Conservation (phyloP, 2,797 vertebrate species). For the Liasis olivaceus region DNA sequence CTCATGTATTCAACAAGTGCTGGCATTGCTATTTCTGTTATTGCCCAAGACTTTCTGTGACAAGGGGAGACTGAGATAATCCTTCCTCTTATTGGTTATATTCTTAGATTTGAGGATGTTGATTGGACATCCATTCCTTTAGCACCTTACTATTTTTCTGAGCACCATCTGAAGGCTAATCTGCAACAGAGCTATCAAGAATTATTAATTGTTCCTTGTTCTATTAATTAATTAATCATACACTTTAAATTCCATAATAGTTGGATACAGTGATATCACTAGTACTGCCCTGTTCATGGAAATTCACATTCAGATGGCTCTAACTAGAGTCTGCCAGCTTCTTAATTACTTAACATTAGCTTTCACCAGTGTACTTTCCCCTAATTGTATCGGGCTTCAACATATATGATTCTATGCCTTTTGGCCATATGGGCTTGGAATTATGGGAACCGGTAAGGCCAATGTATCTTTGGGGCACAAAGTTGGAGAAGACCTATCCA, state of each 20-base stretch:
- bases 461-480: background rate
- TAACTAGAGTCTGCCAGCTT: background rate
- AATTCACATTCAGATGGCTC: background rate
- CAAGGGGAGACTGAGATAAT: background rate
- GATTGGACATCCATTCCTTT: background rate
- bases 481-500: background rate
- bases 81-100: background rate
- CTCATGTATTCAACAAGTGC: background rate
- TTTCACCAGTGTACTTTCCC: background rate
- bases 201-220: background rate
- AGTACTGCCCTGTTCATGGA: background rate
- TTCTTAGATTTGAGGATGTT: background rate
- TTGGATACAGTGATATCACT: background rate
- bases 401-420: background rate
- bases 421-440: background rate
- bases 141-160: background rate
- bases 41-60: background rate
- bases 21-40: background rate
- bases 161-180: background rate
- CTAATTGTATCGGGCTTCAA: background rate
- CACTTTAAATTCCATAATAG: background rate
- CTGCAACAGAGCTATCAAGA: background rate
- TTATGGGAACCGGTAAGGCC: background rate
- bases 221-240: background rate
- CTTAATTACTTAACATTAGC: background rate